Evolutionary conservation across 1,140 invertebrate species (phyloP).

Genomic region (Solenopsis invicta): DNA sequence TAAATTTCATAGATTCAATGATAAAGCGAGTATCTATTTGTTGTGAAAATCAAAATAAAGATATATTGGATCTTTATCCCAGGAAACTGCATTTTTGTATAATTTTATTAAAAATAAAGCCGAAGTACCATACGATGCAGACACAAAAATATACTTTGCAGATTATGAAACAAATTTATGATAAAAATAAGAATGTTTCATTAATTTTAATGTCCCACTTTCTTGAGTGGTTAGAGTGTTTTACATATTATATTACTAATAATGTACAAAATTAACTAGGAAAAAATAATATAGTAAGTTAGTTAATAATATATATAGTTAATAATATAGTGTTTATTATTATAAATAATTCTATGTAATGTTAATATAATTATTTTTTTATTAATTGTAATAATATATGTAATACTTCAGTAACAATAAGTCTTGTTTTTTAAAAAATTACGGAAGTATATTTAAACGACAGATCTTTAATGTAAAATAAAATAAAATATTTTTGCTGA

Average conservation of each 20-base stretch:
- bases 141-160: slow-evolving; percentile 74
- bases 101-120: slow-evolving; percentile 80
- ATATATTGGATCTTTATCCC: slow-evolving; percentile 82
- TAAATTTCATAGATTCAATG: slow-evolving; percentile 78
- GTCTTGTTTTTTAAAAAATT: not conserved
- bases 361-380: slow-evolving; percentile 3
- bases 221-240: slow-evolving; percentile 79
- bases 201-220: slow-evolving; percentile 82
- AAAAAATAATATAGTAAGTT: not conserved
- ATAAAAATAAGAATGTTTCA: slow-evolving; percentile 71
- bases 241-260: slow-evolving; percentile 56
- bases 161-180: slow-evolving; percentile 71
- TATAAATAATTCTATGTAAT: not conserved
- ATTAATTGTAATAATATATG: not conserved
- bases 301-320: no score
- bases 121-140: slow-evolving; percentile 74
- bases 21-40: slow-evolving; percentile 71
- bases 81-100: slow-evolving; percentile 76
- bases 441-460: not conserved
- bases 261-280: slow-evolving; percentile 1
- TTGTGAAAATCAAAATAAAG: slow-evolving; percentile 66
- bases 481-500: not conserved
- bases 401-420: not conserved
- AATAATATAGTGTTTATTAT: not conserved
- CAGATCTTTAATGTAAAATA: slow-evolving; percentile 1